Percentiles rank a stretch among this genome's conserved stretches.
These are phyloP conservation scores for Daktulosphaira vitifoliae DNA, from an alignment of 1,140 invertebrate species.

Conservation along the genomic window DNA sequence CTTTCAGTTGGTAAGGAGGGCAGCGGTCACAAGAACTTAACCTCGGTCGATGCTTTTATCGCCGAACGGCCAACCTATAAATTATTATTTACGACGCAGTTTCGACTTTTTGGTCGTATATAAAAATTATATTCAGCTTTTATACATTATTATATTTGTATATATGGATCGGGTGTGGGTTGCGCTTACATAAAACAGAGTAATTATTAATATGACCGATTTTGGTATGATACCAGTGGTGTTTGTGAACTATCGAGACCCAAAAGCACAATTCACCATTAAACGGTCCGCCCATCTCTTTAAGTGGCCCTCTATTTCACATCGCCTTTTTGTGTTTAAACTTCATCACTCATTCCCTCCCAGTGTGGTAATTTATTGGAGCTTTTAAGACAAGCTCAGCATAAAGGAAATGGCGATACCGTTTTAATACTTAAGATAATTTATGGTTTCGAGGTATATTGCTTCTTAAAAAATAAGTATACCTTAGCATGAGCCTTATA, in stretches of 20 bases:
- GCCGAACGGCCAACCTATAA: background rate
- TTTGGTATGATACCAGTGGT: background rate
- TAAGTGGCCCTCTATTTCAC: background rate
- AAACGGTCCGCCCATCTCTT: background rate
- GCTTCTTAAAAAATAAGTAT: slow-evolving; percentile 11
- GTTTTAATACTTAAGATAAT: slow-evolving; percentile 24
- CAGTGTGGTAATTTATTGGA: slow-evolving; percentile 11
- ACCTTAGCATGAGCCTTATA: background rate
- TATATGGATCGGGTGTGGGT: background rate
- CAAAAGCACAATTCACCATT: background rate
- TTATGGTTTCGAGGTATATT: background rate
- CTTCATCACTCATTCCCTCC: too few relatives aligned
- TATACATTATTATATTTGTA: slow-evolving; percentile 14
- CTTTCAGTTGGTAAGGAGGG: too few relatives aligned
- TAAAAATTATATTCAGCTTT: background rate
- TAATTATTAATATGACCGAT: slow-evolving; percentile 18
- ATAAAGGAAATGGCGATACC: background rate
- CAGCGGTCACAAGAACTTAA: background rate
- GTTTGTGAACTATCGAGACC: too few relatives aligned
- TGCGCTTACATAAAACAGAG: background rate
- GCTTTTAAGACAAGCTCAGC: slow-evolving; percentile 8
- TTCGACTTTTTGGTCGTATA: background rate
- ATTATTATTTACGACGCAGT: slow-evolving; percentile 12
- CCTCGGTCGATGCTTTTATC: background rate
- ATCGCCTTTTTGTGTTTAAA: too few relatives aligned